Percentiles rank a stretch among this genome's conserved stretches.
phyloP scores from a whole-genome alignment of 2,888 invertebrate genomes.

The Melanargia galathea region DNA sequence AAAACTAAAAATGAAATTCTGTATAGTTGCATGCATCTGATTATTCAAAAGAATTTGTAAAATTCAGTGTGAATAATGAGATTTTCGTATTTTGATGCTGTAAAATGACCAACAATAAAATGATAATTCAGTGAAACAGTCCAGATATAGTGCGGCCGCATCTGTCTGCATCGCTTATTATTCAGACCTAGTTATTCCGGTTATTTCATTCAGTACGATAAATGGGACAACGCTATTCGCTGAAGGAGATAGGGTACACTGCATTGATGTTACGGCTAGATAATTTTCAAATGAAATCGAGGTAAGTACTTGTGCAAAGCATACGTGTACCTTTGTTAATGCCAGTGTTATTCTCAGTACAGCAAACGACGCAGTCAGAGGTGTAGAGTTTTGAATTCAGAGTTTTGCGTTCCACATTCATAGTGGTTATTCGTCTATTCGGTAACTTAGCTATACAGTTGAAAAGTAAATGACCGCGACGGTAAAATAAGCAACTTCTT shows the following conservation, averaged over 20 bases:
- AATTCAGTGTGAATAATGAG: neutral
- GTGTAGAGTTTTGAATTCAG: too few species aligned
- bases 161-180: slow-evolving; percentile 31
- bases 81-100: neutral
- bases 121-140: slow-evolving; percentile 10
- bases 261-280: slow-evolving; percentile 29
- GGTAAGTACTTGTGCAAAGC: neutral
- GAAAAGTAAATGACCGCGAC: too few species aligned
- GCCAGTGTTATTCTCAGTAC: neutral
- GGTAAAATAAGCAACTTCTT: too few species aligned
- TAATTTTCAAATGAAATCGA: slow-evolving; percentile 23
- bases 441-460: too few species aligned
- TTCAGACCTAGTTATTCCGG: slow-evolving; percentile 34
- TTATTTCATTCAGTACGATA: slow-evolving; percentile 31
- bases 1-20: too few species aligned
- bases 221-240: slow-evolving; percentile 34
- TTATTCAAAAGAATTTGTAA: too few species aligned
- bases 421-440: too few species aligned
- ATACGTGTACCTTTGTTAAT: neutral
- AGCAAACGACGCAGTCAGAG: too few species aligned
- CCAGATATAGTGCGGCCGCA: slow-evolving; percentile 12
- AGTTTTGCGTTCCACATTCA: too few species aligned
- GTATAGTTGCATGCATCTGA: too few species aligned
- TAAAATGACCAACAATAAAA: slow-evolving; percentile 2
- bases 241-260: slow-evolving; percentile 29